Conservation (phyloP, 2,797 vertebrate species). For the Rhinoraja longicauda region DNA sequence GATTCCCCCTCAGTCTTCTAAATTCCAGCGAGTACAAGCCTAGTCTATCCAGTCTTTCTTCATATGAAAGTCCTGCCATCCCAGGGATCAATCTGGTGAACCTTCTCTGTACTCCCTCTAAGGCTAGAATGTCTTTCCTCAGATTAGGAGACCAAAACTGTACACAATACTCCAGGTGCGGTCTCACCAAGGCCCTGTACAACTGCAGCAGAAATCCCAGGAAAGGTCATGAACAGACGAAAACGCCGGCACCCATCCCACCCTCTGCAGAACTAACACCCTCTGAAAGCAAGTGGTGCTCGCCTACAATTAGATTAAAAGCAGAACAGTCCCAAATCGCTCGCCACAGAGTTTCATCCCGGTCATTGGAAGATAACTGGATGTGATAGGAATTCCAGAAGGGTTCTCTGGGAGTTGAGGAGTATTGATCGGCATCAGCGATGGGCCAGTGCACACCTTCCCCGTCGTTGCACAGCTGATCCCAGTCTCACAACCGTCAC, state of each 20-base stretch:
- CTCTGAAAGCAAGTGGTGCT: not conserved
- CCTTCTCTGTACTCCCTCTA: too few species aligned
- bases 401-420: not conserved
- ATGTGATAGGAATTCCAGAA: not conserved
- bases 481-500: not conserved
- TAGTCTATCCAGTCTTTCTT: too few species aligned
- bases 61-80: too few species aligned
- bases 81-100: too few species aligned
- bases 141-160: too few species aligned
- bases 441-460: not conserved
- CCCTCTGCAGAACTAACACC: not conserved
- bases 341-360: not conserved
- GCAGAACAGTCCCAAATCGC: not conserved
- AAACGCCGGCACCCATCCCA: not conserved
- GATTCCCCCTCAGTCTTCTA: too few species aligned
- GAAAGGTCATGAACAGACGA: not conserved
- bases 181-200: too few species aligned
- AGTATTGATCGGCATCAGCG: not conserved
- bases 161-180: too few species aligned
- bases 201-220: too few species aligned
- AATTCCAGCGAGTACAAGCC: too few species aligned
- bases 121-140: too few species aligned
- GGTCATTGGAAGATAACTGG: not conserved
- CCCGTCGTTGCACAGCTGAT: not conserved
- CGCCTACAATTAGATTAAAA: not conserved